Base-by-base conservation (phyloP, 92 coral and sea anemone species). In the Porites divaricata region DNA sequence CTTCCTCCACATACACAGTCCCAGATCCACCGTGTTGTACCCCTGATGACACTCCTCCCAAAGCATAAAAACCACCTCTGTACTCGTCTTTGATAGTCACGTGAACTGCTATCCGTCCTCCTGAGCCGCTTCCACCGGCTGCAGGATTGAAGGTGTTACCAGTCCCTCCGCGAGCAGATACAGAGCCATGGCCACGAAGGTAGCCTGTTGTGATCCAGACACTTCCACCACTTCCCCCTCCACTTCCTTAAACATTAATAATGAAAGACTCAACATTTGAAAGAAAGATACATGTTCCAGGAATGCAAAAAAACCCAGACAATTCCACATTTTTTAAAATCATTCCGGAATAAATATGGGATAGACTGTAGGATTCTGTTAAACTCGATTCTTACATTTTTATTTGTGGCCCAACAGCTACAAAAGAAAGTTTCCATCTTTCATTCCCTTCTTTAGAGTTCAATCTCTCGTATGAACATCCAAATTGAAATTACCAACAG, bases 151-250 rank as follows among this genome's bases (percentile, higher is more conserved):
- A 75, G 41, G 77, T 81, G 71, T 90, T 94, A 20, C 99, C 98
- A 41, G 63, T 71, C 19, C 99, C 99, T 9, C 99, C 99, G 72
- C 95, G 94, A 4, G 97, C 87, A 49, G 91, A 89, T 67, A 96
- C 85, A 28, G 90, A 80, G 22, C 99, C 99, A 77, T 96, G 96
- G 20, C 99, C 99, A 69, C 96, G 94, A 58, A 95, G 90, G 80
- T 82, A 92, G 69, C 95, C 96, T 1, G 98, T 95, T 74, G 93
- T 90, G 56, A 96, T 95, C 99, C 98, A 96, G 50, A 96, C 96
- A 88, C 97, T 92, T 4, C 99, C 99, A 35, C 99, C 99, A 66
- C 99, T 95, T 25, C 99, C 99, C 13, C 89, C 98, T 35, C 99
- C 99, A 64, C 95, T 89, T 57, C 98, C 99, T 96, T 75, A 57